Base-by-base conservation (phyloP, 2,888 invertebrate genomes). In the Vannuccia rotundouncinata region DNA sequence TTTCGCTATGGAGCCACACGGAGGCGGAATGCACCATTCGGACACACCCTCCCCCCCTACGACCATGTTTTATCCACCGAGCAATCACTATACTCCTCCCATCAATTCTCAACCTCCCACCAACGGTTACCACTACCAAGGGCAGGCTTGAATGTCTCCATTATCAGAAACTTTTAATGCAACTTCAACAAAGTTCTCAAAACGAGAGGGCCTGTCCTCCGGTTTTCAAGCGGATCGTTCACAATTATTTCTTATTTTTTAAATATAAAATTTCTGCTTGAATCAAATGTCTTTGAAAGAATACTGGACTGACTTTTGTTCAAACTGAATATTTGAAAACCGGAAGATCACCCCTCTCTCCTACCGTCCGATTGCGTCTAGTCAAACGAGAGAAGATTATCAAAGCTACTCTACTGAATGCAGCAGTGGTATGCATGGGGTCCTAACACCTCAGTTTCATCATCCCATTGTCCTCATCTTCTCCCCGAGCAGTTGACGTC, bases 1-100 rank as follows among this genome's bases (percentile, higher is more conserved):
- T 2, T 66, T 66, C 66, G 66, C 66, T 5, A 66, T 66, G 66
- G 66, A 66, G 22, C 66, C 66, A 66, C 66, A 66, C 25, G 66
- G 66, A 5, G 45, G 45, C 17, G 45, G 45, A 45, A 45, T 45
- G 45, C 45, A 45, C 17, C 22, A 66, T 27, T 66, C 66, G 2
- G 66, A 66, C 22, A 66, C 66, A 66, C 66, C 66, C 25, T 66
- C 66, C 10, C 66, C 66, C 2, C 66, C 66, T 27, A 66, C 66
- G 22, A 66, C 66, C 25, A 66, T 66, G 66, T 17, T 13, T 5
- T 66, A n/a, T 27, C 25, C 13, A 5, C 66, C 66, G 10, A 2
- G 17, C 2, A 45, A 17, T 17, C 5, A 17, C 17, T 45, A 45
- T 45, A 17, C 66, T 5, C 2, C 10, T 5, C 2, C 22, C 10